phyloP scores from a whole-genome alignment of 2,797 vertebrate species.

The Pyrocephalus nanus region DNA sequence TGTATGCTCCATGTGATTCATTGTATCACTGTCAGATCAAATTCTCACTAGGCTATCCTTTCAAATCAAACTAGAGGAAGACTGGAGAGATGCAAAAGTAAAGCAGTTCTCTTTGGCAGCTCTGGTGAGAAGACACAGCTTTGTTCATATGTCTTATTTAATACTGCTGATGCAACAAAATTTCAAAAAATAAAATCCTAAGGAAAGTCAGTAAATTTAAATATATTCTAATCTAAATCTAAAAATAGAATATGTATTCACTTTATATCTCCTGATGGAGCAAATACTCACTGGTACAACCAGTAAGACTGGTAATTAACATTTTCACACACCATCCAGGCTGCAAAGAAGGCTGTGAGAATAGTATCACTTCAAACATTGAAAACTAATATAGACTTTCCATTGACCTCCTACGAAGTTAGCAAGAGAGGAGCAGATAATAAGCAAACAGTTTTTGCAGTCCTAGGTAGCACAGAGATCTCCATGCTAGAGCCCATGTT shows the following conservation, averaged over 20 bases:
- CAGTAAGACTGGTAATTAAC: background rate
- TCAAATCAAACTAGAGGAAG: background rate
- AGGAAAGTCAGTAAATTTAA: background rate
- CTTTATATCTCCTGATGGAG: background rate
- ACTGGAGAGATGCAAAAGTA: background rate
- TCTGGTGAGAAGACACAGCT: background rate
- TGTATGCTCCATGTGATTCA: background rate
- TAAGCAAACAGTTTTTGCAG: background rate
- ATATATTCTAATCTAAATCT: background rate
- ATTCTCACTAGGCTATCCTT: background rate
- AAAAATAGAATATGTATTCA: background rate
- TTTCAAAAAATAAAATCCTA: background rate
- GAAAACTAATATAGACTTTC: background rate
- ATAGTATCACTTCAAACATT: background rate
- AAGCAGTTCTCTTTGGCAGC: accelerated
- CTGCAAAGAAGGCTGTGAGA: background rate
- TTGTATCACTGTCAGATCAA: background rate
- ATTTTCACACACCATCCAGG: background rate
- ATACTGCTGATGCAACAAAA: background rate
- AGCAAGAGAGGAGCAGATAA: background rate
- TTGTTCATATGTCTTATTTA: background rate
- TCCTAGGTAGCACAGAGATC: background rate
- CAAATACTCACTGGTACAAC: background rate
- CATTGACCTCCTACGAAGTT: background rate
- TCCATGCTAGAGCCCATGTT: accelerated